These are phyloP conservation scores for Psittacus erithacus DNA, from an alignment of 2,113 vertebrate species.

Conservation along the genomic window DNA sequence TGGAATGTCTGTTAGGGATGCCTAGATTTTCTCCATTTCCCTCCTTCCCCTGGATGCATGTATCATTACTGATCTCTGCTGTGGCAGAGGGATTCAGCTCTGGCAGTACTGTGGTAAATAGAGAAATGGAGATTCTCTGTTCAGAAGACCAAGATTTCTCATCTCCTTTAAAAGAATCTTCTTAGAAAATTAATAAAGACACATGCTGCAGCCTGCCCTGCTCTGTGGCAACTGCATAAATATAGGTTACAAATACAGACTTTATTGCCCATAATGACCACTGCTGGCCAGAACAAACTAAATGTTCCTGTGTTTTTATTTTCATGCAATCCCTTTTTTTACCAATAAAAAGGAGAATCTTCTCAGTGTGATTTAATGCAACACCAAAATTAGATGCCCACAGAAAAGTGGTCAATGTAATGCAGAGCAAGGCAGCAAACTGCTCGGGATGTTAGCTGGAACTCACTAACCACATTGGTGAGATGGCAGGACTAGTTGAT, in stretches of 20 bases:
- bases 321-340: neutral
- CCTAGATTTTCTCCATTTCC: neutral
- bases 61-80: neutral
- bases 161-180: neutral
- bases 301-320: neutral
- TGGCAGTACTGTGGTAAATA: neutral
- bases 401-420: neutral
- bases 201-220: neutral
- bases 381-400: neutral
- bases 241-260: neutral
- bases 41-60: neutral
- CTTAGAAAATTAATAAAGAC: neutral
- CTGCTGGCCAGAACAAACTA: neutral
- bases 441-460: neutral
- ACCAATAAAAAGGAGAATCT: neutral
- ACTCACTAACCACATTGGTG: neutral
- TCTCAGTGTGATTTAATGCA: neutral
- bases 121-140: neutral
- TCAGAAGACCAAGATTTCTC: neutral
- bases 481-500: neutral
- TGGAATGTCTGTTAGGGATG: neutral
- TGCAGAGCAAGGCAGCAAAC: neutral
- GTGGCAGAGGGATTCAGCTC: neutral
- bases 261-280: neutral
- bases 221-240: neutral